Base-by-base conservation (phyloP, 2,888 invertebrate species). In the Horisme vitalbata region DNA sequence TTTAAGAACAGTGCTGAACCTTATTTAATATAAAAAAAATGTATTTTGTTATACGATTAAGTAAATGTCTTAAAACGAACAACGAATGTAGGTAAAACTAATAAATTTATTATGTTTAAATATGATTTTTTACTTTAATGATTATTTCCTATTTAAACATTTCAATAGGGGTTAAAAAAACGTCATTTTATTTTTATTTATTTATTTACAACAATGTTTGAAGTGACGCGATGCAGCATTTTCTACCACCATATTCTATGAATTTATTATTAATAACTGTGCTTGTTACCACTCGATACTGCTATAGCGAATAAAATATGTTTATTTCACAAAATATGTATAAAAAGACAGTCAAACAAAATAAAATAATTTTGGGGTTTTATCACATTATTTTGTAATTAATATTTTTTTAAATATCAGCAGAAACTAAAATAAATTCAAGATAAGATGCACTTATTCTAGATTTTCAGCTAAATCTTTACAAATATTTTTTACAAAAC, bases 1-100 rank as follows among this genome's bases (percentile, higher is more conserved):
- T 41, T 30, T 31, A 11, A 28, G 36, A 39, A 45, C 41, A 26
- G 11, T 48, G 44, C 14, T 41, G 15, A 45, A 15, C 41, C 9
- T 13, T 14, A n/a, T 7, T n/a, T 3, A 13, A 38, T 26, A 36
- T 27, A 41, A 43, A 44, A 21, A 35, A 39, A 32, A n/a, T n/a
- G n/a, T n/a, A n/a, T n/a, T n/a, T n/a, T n/a, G n/a, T n/a, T n/a
- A n/a, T n/a, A n/a, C n/a, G n/a, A n/a, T n/a, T n/a, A n/a, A n/a
- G n/a, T n/a, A n/a, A n/a, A n/a, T n/a, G n/a, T n/a, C n/a, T n/a
- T n/a, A n/a, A n/a, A 18, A 5, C 18, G 18, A 18, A 18, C 18
- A 18, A 18, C 18, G 18, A 18, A 18, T 18, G 18, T 18, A 2
- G n/a, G n/a, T n/a, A n/a, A n/a, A n/a, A n/a, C n/a, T 30, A 5